Evolutionary conservation across 2,113 vertebrate genomes (phyloP).

Genomic region (Silurus meridionalis): DNA sequence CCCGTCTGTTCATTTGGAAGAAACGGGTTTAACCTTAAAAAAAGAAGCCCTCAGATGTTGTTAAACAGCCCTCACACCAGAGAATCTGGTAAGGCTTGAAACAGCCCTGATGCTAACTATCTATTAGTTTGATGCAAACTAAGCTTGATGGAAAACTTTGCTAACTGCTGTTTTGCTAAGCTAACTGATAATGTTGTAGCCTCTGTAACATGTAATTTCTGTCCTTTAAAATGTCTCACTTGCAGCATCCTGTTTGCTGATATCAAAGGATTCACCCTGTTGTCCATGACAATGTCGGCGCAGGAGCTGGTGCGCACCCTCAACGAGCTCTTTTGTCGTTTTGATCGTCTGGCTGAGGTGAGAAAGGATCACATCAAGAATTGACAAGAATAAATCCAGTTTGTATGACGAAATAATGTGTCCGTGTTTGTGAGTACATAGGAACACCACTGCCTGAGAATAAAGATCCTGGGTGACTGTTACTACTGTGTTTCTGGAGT

Average conservation of each 20-base stretch:
- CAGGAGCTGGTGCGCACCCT: slow-evolving; percentile 91
- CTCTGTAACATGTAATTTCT: background rate
- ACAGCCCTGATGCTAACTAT: no score
- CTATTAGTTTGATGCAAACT: no score
- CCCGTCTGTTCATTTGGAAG: no score
- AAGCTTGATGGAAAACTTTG: background rate
- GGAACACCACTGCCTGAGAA: slow-evolving; percentile 93
- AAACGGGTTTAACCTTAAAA: no score
- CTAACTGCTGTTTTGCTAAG: background rate
- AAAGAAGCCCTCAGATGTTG: no score
- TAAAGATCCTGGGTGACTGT: slow-evolving; percentile 95
- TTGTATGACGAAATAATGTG: background rate
- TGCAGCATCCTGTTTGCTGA: slow-evolving; percentile 95
- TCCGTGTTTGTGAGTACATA: slow-evolving; percentile 50
- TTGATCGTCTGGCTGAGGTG: slow-evolving; percentile 91
- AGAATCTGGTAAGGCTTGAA: no score
- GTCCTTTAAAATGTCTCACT: background rate
- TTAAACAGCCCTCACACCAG: no score
- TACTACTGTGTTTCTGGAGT: slow-evolving; percentile 97
- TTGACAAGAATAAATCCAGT: background rate
- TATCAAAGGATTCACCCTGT: slow-evolving; percentile 93
- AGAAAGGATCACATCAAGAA: slow-evolving; percentile 45
- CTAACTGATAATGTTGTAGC: background rate
- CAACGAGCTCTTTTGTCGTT: slow-evolving; percentile 95
- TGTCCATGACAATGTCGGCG: slow-evolving; percentile 91